These are phyloP conservation scores for Drosophila sordidapex DNA, from an alignment of 2,888 invertebrate genomes.

Conservation along the genomic window DNA sequence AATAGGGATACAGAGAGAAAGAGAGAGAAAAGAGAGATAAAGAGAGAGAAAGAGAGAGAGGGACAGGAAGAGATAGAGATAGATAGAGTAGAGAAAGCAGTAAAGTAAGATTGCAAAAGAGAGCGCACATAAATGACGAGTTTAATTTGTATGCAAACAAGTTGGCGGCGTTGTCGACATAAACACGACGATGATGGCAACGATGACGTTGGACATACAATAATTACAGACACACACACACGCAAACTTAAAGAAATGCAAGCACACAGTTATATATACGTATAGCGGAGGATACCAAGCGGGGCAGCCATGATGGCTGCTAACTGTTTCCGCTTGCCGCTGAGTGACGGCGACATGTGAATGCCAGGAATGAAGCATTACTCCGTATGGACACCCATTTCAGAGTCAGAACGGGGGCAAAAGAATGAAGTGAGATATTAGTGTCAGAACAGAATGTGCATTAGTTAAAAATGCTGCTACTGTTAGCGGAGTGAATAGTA, in stretches of 20 bases:
- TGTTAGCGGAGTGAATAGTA: neutral
- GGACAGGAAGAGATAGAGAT: neutral
- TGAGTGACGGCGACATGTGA: slow-evolving; percentile 64
- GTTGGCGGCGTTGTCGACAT: slow-evolving; percentile 75
- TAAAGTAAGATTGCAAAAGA: slow-evolving; percentile 2
- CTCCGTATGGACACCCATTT: slow-evolving; percentile 43
- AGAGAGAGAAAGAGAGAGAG: neutral
- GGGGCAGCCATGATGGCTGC: slow-evolving; percentile 61
- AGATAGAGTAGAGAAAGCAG: slow-evolving; percentile 1
- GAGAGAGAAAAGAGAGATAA: neutral
- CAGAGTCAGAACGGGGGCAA: slow-evolving; percentile 8
- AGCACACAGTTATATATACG: slow-evolving; percentile 8
- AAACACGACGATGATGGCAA: slow-evolving; percentile 61
- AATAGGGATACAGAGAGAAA: slow-evolving; percentile 4
- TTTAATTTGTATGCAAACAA: slow-evolving; percentile 82
- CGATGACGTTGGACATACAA: slow-evolving; percentile 71
- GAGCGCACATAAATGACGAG: slow-evolving; percentile 74
- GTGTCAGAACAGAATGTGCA: slow-evolving; percentile 50
- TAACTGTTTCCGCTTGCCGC: slow-evolving; percentile 72
- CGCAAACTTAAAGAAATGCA: slow-evolving; percentile 32
- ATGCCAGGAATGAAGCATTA: slow-evolving; percentile 67
- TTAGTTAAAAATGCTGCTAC: slow-evolving; percentile 46
- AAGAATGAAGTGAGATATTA: slow-evolving; percentile 31
- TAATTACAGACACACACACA: slow-evolving; percentile 57
- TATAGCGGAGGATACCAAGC: neutral